Evolutionary conservation across 2,888 invertebrate genomes (phyloP), one percentile per base, ranked within the genome.

Genomic region (Falcaria lacertinaria): DNA sequence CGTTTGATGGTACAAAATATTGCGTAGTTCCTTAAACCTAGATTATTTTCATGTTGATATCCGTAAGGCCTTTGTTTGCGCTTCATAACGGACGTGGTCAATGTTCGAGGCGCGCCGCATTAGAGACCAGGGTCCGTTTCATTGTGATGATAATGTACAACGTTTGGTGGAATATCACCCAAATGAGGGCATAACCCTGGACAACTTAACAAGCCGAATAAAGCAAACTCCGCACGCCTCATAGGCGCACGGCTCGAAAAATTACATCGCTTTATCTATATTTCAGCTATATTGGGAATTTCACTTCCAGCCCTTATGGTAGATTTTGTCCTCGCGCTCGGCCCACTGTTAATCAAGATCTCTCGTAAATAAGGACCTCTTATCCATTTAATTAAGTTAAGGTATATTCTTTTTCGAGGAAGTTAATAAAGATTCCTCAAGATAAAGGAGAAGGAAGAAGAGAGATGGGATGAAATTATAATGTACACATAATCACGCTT

Each of bases 331-430:
- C 57, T 55, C 60, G 54, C 58, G 54, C 59, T 54, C 48, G 50
- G 50, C 48, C 50, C 59, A 61, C 66, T 72, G 78, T 80, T 80
- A 81, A 81, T 81, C 78, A 80, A 74, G 59, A 64, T 61, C 53
- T 44, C 63, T 64, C 69, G 57, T 49, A 33, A 63, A 50, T 60
- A 54, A 69, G 63, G 64, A 67, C 60, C 65, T 67, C 60, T 66
- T 69, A 67, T 71, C 73, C 71, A 72, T 76, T 79, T 76, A 78
- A 78, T 76, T 28, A 11, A 28, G 11, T 28, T 11, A 28, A 28
- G 28, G 28, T 7, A 3, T 2, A 28, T 28, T 28, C 7, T 28
- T 11, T 11, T 28, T 11, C 11, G 11, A 28, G 2, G 11, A 11
- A 28, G 28, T 11, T 11, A 2, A 11, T 11, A 28, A 1, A 28